A percentile compares a stretch with the other conserved stretches of the same genome.
phyloP scores from a whole-genome alignment of 2,797 vertebrate species.

The Anabas testudineus region DNA sequence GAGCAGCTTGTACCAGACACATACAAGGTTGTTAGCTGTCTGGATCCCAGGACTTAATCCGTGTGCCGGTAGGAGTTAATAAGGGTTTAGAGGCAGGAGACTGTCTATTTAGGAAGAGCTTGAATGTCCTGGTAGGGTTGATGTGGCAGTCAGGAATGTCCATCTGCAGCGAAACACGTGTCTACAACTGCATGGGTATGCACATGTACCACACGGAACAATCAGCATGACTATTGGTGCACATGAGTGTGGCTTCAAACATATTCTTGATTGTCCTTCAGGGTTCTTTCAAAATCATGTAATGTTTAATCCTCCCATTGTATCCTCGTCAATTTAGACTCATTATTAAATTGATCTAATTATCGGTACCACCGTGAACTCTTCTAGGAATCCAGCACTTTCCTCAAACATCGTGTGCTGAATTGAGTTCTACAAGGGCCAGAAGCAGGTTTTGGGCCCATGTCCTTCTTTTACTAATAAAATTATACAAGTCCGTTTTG shows the following conservation, averaged over 20 bases:
- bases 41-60: conserved; percentile 80
- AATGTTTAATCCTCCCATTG: too few species aligned
- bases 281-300: too few species aligned
- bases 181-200: not conserved
- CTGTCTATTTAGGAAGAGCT: conserved; percentile 62
- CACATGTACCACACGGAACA: conserved; percentile 6
- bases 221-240: not conserved
- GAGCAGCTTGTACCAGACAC: conserved; percentile 83
- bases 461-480: too few species aligned
- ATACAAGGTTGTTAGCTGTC: conserved; percentile 73
- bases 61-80: conserved; percentile 73
- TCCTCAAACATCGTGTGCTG: too few species aligned
- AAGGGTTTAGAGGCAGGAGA: conserved; percentile 73
- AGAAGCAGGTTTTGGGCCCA: too few species aligned
- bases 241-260: not conserved
- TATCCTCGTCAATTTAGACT: too few species aligned
- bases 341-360: too few species aligned
- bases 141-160: conserved; percentile 64
- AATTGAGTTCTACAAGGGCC: too few species aligned
- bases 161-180: conserved; percentile 37
- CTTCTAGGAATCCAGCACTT: too few species aligned
- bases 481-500: too few species aligned
- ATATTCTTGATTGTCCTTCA: not conserved
- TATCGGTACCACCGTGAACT: too few species aligned
- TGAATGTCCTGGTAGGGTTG: conserved; percentile 53